These are phyloP conservation scores for Ditylenchus weischeri DNA, from an alignment of 2,888 invertebrate genomes.

Conservation along the genomic window DNA sequence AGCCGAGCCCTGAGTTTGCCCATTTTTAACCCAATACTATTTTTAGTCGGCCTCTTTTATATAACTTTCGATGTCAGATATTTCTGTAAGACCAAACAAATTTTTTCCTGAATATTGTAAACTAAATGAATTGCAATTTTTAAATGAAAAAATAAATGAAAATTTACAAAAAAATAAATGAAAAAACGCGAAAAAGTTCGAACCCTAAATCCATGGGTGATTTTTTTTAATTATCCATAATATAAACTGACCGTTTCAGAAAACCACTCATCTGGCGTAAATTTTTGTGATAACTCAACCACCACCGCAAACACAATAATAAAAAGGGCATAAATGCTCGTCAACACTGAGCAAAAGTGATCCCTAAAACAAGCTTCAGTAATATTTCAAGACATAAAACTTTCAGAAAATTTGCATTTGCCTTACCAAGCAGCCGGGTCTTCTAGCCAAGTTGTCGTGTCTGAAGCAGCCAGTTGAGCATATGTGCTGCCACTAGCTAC, in stretches of 20 bases:
- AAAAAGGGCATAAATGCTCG: slow-evolving; percentile 53
- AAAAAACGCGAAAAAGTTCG: not conserved
- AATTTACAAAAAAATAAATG: not conserved
- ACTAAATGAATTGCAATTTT: no score
- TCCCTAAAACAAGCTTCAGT: slow-evolving; percentile 26
- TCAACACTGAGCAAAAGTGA: slow-evolving; percentile 50
- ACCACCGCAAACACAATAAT: slow-evolving; percentile 52
- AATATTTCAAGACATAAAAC: not conserved
- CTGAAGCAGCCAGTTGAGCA: not conserved
- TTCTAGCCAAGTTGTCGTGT: slow-evolving; percentile 22
- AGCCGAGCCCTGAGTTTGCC: no score
- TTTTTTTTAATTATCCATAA: no score
- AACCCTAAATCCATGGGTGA: no score
- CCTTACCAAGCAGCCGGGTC: slow-evolving; percentile 29
- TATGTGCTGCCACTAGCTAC: not conserved
- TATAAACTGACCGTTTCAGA: slow-evolving; percentile 51
- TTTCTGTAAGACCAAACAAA: no score
- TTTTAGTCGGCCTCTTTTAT: no score
- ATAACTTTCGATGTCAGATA: no score
- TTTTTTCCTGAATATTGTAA: no score
- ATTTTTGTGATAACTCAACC: slow-evolving; percentile 52
- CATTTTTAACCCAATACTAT: no score
- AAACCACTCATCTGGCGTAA: slow-evolving; percentile 49
- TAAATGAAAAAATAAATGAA: not conserved
- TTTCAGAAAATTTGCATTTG: not conserved